phyloP scores from a whole-genome alignment of 2,113 vertebrate genomes.

The Dicerorhinus sumatrensis region DNA sequence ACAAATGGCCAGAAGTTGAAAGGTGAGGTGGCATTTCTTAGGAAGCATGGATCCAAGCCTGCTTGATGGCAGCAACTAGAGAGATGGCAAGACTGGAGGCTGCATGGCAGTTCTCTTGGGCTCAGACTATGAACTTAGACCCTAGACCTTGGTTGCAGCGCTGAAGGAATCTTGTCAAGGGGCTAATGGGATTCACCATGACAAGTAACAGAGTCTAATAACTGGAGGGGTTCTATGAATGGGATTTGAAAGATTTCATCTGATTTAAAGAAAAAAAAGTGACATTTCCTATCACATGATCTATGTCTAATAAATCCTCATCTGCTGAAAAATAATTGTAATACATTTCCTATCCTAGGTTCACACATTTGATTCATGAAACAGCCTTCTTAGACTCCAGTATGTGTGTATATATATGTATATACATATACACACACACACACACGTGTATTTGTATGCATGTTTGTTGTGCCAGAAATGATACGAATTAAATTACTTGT shows the following conservation, averaged over 20 bases:
- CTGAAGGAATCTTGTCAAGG: not conserved
- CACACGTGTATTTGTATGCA: no score
- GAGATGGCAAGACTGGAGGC: fast-evolving
- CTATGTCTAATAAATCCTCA: not conserved
- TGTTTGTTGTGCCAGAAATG: not conserved
- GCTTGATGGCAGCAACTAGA: fast-evolving
- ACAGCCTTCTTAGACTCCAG: not conserved
- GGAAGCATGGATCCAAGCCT: not conserved
- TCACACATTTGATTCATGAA: not conserved
- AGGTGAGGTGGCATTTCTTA: not conserved
- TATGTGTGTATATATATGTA: not conserved
- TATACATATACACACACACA: not conserved
- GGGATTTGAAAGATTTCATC: not conserved
- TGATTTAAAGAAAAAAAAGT: not conserved
- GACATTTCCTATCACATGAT: not conserved
- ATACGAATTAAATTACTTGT: not conserved
- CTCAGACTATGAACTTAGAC: not conserved
- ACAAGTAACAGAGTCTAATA: not conserved
- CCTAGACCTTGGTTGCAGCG: not conserved
- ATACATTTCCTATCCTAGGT: not conserved
- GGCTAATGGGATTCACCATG: not conserved
- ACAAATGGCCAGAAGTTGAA: not conserved
- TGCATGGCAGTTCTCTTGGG: fast-evolving
- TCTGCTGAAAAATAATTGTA: not conserved
- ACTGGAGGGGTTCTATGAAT: not conserved